These are phyloP conservation scores for Danaus chrysippus DNA, from an alignment of 2,888 invertebrate genomes.

Conservation along the genomic window DNA sequence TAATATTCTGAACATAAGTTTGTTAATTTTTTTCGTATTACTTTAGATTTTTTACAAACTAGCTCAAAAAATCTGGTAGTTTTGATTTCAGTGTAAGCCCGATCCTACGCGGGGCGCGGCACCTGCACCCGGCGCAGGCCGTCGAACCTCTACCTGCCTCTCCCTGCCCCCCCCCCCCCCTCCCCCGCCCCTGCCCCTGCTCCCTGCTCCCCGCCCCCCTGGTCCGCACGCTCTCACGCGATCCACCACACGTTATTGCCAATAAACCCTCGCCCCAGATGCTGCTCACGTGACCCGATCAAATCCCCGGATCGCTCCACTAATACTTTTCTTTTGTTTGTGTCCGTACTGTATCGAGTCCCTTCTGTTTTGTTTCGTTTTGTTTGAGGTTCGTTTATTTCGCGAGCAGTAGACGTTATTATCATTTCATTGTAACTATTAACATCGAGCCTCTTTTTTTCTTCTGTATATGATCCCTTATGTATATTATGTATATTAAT, in stretches of 20 bases:
- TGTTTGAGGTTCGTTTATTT: no score
- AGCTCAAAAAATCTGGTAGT: no score
- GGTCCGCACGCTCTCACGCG: conserved; percentile 21
- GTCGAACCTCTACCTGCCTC: conserved; percentile 25
- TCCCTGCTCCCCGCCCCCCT: conserved; percentile 9
- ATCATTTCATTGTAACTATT: no score
- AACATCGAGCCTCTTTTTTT: no score
- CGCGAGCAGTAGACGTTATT: no score
- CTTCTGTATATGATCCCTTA: no score
- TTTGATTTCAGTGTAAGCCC: background rate
- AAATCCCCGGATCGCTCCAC: conserved; percentile 1
- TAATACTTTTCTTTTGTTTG: background rate
- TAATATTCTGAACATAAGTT: no score
- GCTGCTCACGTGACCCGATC: conserved; percentile 15
- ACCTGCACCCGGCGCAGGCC: conserved; percentile 30
- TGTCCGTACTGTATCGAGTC: background rate
- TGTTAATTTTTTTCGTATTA: no score
- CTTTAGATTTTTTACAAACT: no score
- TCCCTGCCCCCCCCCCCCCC: conserved; percentile 8
- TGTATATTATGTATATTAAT: no score
- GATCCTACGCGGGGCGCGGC: conserved; percentile 22
- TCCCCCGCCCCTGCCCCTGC: conserved; percentile 11
- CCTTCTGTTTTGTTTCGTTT: background rate
- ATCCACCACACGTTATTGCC: conserved; percentile 14
- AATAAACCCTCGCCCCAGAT: conserved; percentile 12